Evolutionary conservation across 2,888 invertebrate species (phyloP).

Genomic region (Rosalia funebris): DNA sequence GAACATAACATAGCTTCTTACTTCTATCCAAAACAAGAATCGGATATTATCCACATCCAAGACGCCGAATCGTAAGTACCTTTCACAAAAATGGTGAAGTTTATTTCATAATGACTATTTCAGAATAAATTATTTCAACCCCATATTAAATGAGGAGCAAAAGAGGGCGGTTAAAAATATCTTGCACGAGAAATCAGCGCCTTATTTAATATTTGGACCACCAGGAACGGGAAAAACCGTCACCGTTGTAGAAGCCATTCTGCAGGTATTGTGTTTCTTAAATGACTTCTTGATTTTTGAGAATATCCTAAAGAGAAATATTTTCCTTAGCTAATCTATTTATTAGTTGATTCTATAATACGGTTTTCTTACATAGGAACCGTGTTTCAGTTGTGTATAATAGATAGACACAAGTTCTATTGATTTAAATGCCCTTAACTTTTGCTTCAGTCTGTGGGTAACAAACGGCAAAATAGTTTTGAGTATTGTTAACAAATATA

Average conservation of each 20-base stretch:
- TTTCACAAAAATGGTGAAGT: not conserved
- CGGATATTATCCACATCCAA: not conserved
- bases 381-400: not conserved
- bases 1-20: constrained; percentile 43
- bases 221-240: constrained; percentile 77
- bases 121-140: constrained; percentile 35
- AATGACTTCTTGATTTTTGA: no score
- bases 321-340: not conserved
- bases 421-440: no score
- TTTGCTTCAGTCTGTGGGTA: no score
- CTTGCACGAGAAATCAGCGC: constrained; percentile 64
- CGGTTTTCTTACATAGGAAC: not conserved
- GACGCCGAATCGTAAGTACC: constrained; percentile 12
- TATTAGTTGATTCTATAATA: not conserved
- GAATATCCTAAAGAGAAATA: no score
- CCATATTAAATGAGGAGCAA: constrained; percentile 63
- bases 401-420: not conserved
- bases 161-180: constrained; percentile 66
- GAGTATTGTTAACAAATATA: not conserved
- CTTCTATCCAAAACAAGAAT: constrained; percentile 48
- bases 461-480: not conserved
- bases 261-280: no score
- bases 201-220: constrained; percentile 71
- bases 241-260: constrained; percentile 76
- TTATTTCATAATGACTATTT: constrained; percentile 10